Base-by-base conservation (phyloP, 2,888 invertebrate species). In the Eugnorisma glareosa region DNA sequence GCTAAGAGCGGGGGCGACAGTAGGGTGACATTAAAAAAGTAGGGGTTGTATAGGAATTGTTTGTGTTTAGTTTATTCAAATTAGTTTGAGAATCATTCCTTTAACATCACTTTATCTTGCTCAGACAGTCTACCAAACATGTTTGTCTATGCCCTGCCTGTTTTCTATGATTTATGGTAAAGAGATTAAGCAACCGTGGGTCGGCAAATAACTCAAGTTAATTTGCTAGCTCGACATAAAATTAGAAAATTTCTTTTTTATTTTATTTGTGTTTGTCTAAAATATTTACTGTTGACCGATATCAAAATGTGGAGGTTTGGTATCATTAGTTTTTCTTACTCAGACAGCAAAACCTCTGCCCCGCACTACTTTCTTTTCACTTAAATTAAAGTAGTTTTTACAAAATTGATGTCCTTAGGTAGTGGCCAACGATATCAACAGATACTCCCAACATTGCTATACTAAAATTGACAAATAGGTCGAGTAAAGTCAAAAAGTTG, bases 1-100 rank as follows among this genome's bases (percentile, higher is more conserved):
- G 72, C 13, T 63, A 64, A 45, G 24, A 73, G 77, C 57, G 73
- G 4, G 13, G 57, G 79, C 74, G 68, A 57, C 31, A n/a, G 24
- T 37, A 7, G 54, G 63, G 37, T 57, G 18, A 67, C 43, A 59
- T n/a, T 21, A 13, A 35, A 35, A 79, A 67, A 64, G 28, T 18
- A 40, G 31, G 31, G 28, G 13, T 51, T n/a, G 24, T 10, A 51
- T 11, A 51, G 11, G 51, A 51, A 21, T 48, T 1, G 1, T 54
- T n/a, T 54, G 10, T 54, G 11, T 51, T 54, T 11, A n/a, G n/a
- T n/a, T 54, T n/a, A 13, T 13, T 54, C 11, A 24, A 51, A 54
- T 51, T n/a, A n/a, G 11, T 3, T 2, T 51, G 10, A 51, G 24
- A 11, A n/a, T n/a, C 24, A 51, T 51, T 51, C 4, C 11, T n/a